Evolutionary conservation across 2,888 invertebrate species (phyloP).

Genomic region (Celastrina argiolus): DNA sequence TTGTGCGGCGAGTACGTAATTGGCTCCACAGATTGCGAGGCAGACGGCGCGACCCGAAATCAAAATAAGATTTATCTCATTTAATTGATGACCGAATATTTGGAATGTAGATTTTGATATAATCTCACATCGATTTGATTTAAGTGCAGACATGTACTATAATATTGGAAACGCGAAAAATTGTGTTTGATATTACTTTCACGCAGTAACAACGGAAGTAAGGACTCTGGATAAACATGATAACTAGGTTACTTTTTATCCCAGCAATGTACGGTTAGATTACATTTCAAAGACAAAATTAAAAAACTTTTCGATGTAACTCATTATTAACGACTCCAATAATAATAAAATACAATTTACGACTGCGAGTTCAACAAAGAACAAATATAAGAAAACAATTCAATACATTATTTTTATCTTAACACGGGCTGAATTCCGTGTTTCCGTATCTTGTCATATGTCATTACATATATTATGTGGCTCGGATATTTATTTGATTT

Average conservation of each 20-base stretch:
- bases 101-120: background rate
- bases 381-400: slow-evolving; percentile 17
- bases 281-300: too few relatives aligned
- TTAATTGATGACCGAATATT: slow-evolving; percentile 9
- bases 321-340: background rate
- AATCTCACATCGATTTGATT: background rate
- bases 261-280: too few relatives aligned
- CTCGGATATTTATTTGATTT: slow-evolving; percentile 11
- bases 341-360: background rate
- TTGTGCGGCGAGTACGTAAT: slow-evolving; percentile 36
- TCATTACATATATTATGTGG: slow-evolving; percentile 3
- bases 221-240: too few relatives aligned
- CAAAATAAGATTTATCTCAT: slow-evolving; percentile 11
- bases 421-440: background rate
- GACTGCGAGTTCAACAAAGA: background rate
- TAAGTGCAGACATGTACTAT: background rate
- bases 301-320: too few relatives aligned
- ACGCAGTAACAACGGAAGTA: too few relatives aligned
- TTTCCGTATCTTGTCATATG: slow-evolving; percentile 15
- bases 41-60: slow-evolving; percentile 28
- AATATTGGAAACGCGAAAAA: too few relatives aligned
- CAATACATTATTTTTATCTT: slow-evolving; percentile 21
- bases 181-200: too few relatives aligned
- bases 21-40: slow-evolving; percentile 36
- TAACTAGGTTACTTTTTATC: too few relatives aligned